Base-by-base conservation (phyloP, 2,113 vertebrate species). In the Todiramphus saurophagus region DNA sequence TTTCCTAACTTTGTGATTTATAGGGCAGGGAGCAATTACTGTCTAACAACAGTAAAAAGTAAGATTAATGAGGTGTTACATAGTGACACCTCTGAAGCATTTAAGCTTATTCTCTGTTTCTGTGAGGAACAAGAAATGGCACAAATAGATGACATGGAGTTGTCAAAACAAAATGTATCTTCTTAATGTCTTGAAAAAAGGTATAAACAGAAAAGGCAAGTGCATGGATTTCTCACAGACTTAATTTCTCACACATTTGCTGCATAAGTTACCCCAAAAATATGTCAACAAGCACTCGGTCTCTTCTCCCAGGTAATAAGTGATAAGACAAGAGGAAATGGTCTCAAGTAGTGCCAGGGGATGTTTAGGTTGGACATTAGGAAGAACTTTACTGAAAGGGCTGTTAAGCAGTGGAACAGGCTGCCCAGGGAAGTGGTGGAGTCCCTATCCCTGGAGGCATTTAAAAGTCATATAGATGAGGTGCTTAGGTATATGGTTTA, bases 1-100 rank as follows among this genome's bases (percentile, higher is more conserved):
- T 87, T 93, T 50, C 72, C 41, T 83, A 88, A 59, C 59, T 77
- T 85, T 55, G 44, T 79, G 79, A 69, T 91, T 96, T 67, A 46
- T 59, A 90, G 30, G 72, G n/a, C 72, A 94, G 87, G 55, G 63
- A 93, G 16, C 44, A 93, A 91, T 90, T 95, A 62, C 75, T 74
- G 55, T 66, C 85, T 82, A 83, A 25, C 17, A 55, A 88, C 59
- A 95, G 88, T 85, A 87, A 90, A 90, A 87, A 87, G 67, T 74
- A n/a, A 79, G 85, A 90, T 86, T 91, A 94, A 83, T 91, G 82
- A 74, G 39, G 25, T 93, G 39, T 35, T 84, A 9, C 87, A 12
- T 11, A 68, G 46, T 79, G 46, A 31, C 59, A 81, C 55, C 37
- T 88, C 59, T 55, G 76, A 86, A 88, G 35, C 33, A 56, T 67